Evolutionary conservation across 2,888 invertebrate species (phyloP), one percentile per base, ranked within the genome.

Genomic region (Dusona sp.): DNA sequence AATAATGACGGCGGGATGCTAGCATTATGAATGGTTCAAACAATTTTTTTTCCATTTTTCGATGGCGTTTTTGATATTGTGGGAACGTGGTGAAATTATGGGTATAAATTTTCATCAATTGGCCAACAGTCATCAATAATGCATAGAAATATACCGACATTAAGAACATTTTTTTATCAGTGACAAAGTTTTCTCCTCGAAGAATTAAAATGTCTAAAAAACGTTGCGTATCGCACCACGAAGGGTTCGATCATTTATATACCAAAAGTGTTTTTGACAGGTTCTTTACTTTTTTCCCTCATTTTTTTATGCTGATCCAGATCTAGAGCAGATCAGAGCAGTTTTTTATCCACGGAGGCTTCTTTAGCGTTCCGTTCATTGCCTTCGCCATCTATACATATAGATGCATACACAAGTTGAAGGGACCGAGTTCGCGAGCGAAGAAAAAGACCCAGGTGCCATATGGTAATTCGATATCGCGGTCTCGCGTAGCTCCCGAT

Each of bases 391-490:
- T 13, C 29, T 74, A 38, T 33, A 22, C 16, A 3, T 13, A 33
- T 51, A 7, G 19, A 33, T 19, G n/a, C n/a, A 19, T 67, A 22
- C n/a, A 13, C 75, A 7, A 72, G 68, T 45, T 45, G 38, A 36
- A 74, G 64, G 61, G 36, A 54, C 22, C 36, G 84, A 54, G 73
- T 54, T 61, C 29, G 72, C 51, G 19, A 45, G 54, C 54, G 72
- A 79, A 79, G 74, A 84, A 86, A 86, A 81, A 84, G 84, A 86
- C 78, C 84, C 78, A 86, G 87, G 87, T 87, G 87, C 87, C 87
- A 87, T 87, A 87, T 87, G 87, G 92, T 91, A 91, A 91, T 88
- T 90, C 90, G 90, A 92, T 92, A 89, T 89, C 88, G 88, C 84
- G 88, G 84, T 83, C 85, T 79, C 86, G 88, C 78, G 80, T 74